phyloP scores from a whole-genome alignment of 1,140 invertebrate species.

The Theocolax elegans region DNA sequence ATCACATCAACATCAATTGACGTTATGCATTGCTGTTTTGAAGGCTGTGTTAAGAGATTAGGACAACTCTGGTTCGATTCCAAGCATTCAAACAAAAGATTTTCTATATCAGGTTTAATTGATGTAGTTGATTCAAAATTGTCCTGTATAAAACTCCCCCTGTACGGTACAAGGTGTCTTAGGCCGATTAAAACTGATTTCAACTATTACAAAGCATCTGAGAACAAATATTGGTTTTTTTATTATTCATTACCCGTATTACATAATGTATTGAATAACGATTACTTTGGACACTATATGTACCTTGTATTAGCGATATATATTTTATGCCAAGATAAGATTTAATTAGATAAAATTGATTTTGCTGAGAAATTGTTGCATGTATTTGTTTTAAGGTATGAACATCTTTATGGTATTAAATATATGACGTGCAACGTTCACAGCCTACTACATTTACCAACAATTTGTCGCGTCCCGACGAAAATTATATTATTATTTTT shows the following conservation, averaged over 20 bases:
- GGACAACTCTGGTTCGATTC: neutral
- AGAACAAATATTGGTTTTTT: neutral
- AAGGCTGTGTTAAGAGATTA: neutral
- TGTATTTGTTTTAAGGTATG: neutral
- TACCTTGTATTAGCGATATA: neutral
- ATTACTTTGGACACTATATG: neutral
- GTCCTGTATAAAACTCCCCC: neutral
- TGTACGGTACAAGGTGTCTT: neutral
- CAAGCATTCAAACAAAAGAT: neutral
- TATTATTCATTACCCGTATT: too few species aligned
- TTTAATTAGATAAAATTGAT: neutral
- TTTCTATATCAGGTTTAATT: neutral
- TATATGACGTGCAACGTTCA: too few species aligned
- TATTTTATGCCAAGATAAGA: neutral
- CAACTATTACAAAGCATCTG: neutral
- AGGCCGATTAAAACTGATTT: neutral
- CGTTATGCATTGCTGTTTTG: neutral
- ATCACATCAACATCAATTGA: neutral
- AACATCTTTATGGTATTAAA: neutral
- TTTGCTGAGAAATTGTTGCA: neutral
- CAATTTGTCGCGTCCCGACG: too few species aligned
- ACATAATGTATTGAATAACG: neutral
- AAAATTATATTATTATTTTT: too few species aligned
- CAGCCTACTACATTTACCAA: neutral
- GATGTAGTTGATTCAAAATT: neutral